Evolutionary conservation across 1,140 invertebrate species (phyloP), one percentile per base, ranked within the genome.

Genomic region (Cephus cinctus): DNA sequence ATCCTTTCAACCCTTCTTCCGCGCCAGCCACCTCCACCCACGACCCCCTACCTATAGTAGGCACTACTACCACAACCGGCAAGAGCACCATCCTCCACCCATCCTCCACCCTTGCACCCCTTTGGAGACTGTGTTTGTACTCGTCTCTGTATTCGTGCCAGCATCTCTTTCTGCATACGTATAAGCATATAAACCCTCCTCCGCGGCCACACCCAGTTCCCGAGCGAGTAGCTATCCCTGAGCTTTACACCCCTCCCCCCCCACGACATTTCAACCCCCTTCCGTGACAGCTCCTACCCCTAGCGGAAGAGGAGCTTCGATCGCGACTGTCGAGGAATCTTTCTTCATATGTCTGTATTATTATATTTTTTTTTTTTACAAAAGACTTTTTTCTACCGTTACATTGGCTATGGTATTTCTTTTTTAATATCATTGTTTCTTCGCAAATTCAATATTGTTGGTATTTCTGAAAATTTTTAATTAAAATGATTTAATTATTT

Each of bases 1-100:
- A 73, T 72, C 69, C 69, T 71, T 71, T 65, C 60, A 66, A 73
- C 69, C 73, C 70, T 73, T 71, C 65, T 69, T 67, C 63, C 63
- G 48, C 46, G 56, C 52, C 42, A 27, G 25, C 25, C 25, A 8
- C 30, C 27, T 47, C 45, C 44, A 42, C 38, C 38, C 53, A 43
- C 41, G 40, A n/a, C n/a, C n/a, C n/a, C n/a, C n/a, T n/a, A n/a
- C n/a, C n/a, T n/a, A n/a, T n/a, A n/a, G n/a, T 15, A 27, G 43
- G 14, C 43, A 21, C 34, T 27, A 21, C 27, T 18, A 11, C 12
- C 27, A 32, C 23, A 27, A 22, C 18, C 27, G 34, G 18, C 30
- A n/a, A 18, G 12, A 43, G 14, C 30, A 20, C 4, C 43, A 12
- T 12, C 3, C 31, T 5, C 14, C 12, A 14, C 27, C 18, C 51